A percentile compares a stretch with the other conserved stretches of the same genome.
Evolutionary conservation across 2,888 invertebrate genomes (phyloP).

Genomic region (Temnothorax rugatulus): DNA sequence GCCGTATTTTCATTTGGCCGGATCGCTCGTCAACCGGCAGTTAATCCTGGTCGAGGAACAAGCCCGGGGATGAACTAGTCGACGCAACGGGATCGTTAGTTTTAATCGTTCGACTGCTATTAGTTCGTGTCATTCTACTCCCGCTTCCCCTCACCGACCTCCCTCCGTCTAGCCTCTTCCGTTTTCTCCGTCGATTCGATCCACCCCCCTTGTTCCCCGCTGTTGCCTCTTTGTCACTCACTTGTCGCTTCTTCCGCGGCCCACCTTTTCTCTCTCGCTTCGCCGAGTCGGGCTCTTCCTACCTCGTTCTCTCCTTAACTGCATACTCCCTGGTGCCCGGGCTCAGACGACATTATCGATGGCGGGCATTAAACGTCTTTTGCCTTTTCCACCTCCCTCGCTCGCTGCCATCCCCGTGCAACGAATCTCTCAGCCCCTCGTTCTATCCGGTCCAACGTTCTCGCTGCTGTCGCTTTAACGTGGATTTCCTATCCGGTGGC

Average conservation of each 20-base stretch:
- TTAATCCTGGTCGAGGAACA: conserved; percentile 72
- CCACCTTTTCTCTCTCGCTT: conserved; percentile 39
- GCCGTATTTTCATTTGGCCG: conserved; percentile 69
- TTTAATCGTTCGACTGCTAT: conserved; percentile 80
- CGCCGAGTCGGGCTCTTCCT: conserved; percentile 32
- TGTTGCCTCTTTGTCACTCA: conserved; percentile 51
- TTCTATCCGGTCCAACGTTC: conserved; percentile 22
- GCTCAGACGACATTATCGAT: conserved; percentile 73
- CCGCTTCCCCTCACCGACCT: not conserved
- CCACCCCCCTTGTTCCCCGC: conserved; percentile 24
- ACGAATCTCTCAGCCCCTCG: not conserved
- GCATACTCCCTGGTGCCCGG: conserved; percentile 55
- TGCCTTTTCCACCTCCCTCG: conserved; percentile 44
- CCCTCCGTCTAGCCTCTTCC: not conserved
- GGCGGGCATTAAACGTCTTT: conserved; percentile 70
- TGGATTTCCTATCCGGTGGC: conserved; percentile 51
- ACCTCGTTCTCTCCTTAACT: conserved; percentile 62
- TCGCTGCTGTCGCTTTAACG: conserved; percentile 35
- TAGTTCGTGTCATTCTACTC: conserved; percentile 66
- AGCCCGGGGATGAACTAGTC: conserved; percentile 65
- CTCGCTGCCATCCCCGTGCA: not conserved
- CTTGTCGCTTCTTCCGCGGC: conserved; percentile 28
- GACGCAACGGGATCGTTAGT: conserved; percentile 77
- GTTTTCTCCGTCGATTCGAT: conserved; percentile 17
- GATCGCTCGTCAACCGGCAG: conserved; percentile 75